A percentile compares a stretch with the other conserved stretches of the same genome.
Evolutionary conservation across 2,888 invertebrate genomes (phyloP).

Genomic region (Hemistola chrysoprasaria): DNA sequence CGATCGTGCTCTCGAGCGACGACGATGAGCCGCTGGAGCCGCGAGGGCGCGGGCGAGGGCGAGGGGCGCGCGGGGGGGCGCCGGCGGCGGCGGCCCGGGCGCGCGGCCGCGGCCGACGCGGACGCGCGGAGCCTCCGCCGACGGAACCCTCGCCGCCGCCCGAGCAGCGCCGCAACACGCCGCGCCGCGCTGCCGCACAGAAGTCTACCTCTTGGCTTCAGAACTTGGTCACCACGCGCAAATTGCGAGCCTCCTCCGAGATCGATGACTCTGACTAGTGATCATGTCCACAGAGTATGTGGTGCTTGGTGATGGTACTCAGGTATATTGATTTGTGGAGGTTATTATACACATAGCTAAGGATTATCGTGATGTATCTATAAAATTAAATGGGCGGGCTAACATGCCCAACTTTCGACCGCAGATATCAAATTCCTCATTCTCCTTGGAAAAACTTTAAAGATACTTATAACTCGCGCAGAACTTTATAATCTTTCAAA

Average conservation of each 20-base stretch:
- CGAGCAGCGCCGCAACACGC: slow-evolving; percentile 64
- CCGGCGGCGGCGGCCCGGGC: slow-evolving; percentile 38
- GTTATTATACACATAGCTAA: background rate
- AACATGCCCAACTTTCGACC: too few species aligned
- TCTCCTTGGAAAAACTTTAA: too few species aligned
- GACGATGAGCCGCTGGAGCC: slow-evolving; percentile 48
- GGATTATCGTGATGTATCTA: too few species aligned
- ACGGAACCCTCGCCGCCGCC: slow-evolving; percentile 41
- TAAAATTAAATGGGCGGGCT: too few species aligned
- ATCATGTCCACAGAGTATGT: slow-evolving; percentile 12
- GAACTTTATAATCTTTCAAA: too few species aligned
- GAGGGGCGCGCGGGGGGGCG: slow-evolving; percentile 26
- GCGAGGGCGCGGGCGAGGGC: slow-evolving; percentile 31
- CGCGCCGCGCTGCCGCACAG: slow-evolving; percentile 63
- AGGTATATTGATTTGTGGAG: background rate
- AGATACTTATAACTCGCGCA: too few species aligned
- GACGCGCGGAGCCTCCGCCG: slow-evolving; percentile 42
- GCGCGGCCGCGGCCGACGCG: slow-evolving; percentile 34
- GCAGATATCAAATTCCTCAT: too few species aligned
- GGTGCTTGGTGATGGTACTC: background rate
- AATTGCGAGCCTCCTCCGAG: slow-evolving; percentile 53
- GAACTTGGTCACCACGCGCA: slow-evolving; percentile 44
- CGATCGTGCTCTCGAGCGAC: slow-evolving; percentile 57
- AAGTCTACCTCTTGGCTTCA: slow-evolving; percentile 60
- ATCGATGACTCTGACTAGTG: slow-evolving; percentile 62